phyloP scores from a whole-genome alignment of 1,140 invertebrate genomes.

The Drosophila nikananu region DNA sequence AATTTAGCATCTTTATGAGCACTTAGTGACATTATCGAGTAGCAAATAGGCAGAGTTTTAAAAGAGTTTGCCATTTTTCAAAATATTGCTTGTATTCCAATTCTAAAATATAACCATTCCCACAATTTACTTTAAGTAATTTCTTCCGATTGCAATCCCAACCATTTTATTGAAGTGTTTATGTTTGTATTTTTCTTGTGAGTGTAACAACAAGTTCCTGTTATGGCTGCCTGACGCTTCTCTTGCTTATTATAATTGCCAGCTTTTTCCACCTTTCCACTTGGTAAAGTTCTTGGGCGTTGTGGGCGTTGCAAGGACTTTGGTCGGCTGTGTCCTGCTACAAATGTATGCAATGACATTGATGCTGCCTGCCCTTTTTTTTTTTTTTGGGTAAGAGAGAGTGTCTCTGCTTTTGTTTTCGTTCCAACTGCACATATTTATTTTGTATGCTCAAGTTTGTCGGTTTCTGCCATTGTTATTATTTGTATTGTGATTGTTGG shows the following conservation, averaged over 20 bases:
- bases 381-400: constrained; percentile 30
- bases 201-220: constrained; percentile 65
- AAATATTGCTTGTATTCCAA: neutral
- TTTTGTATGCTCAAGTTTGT: constrained; percentile 54
- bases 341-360: constrained; percentile 72
- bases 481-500: constrained; percentile 56
- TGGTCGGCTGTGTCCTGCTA: constrained; percentile 41
- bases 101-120: neutral
- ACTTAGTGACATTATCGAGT: neutral
- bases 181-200: constrained; percentile 24
- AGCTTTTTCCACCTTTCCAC: constrained; percentile 58
- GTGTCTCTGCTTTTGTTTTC: constrained; percentile 21
- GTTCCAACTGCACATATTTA: constrained; percentile 31
- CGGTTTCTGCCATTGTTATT: constrained; percentile 43
- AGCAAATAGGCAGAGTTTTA: no score
- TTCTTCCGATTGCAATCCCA: neutral
- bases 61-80: no score
- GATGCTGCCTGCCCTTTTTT: constrained; percentile 56
- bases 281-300: constrained; percentile 30
- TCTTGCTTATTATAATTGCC: constrained; percentile 77
- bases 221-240: constrained; percentile 53
- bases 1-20: neutral
- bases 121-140: neutral
- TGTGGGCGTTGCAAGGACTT: constrained; percentile 51
- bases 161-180: constrained; percentile 6